Evolutionary conservation across 1,140 invertebrate species (phyloP), one percentile per base, ranked within the genome.

Genomic region (Drosophila sp.): DNA sequence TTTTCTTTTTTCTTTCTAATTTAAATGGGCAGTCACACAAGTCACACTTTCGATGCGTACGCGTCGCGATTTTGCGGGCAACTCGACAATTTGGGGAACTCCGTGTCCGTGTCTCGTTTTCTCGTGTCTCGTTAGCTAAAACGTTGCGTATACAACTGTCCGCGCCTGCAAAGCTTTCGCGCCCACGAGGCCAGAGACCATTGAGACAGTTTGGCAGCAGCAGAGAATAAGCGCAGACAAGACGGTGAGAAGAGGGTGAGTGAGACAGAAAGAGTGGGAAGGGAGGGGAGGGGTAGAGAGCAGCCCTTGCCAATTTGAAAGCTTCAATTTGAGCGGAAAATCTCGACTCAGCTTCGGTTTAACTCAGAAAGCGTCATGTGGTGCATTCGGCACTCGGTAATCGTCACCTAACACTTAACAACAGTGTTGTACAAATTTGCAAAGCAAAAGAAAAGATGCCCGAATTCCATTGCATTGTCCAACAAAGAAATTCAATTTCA

Each of bases 91-190:
- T 21, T 21, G 21, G 21, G 4, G 1, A 21, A 21, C 21, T 21
- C 21, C 21, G 21, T 21, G 21, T 21, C 21, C 21, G 21, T 2
- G 38, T 90, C 83, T n/a, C n/a, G n/a, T n/a, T n/a, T n/a, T n/a
- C n/a, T n/a, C 89, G 89, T 90, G 70, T 64, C 76, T 84, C 76
- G 74, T 74, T 79, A 78, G 89, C 89, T 90, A 53, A 74, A 89
- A 78, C 89, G 89, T 91, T 90, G 89, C 89, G 89, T 89, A 84
- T 89, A 89, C 89, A 91, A 91, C 83, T 91, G 84, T 74, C 71
- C 69, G 78, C 81, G 79, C 70, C 76, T 76, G 80, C 67, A 32
- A 71, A 86, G 80, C 84, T 89, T 90, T 90, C 71, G 82, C 75
- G 64, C 73, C 83, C 82, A 87, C 82, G 82, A 87, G 82, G 83